These are phyloP conservation scores for Prenolepis imparis DNA, from an alignment of 2,888 invertebrate genomes.

Conservation along the genomic window DNA sequence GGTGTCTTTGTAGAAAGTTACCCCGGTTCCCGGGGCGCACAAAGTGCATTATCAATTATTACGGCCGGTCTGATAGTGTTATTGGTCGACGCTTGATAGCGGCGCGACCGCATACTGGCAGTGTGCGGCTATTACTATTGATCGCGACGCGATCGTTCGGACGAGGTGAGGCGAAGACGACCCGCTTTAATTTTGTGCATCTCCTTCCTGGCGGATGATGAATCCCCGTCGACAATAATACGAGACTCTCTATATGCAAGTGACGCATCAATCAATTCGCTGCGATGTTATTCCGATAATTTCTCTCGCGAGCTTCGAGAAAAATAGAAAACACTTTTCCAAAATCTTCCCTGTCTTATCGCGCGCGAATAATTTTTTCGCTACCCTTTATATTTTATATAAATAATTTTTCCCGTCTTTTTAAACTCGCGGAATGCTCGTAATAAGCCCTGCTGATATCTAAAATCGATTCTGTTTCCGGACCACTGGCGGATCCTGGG, in stretches of 20 bases:
- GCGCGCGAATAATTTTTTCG: neutral
- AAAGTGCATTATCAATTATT: conserved; percentile 61
- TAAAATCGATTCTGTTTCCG: neutral
- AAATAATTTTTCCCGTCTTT: neutral
- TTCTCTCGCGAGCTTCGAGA: neutral
- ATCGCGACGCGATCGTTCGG: conserved; percentile 29
- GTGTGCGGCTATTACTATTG: conserved; percentile 40
- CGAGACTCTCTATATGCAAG: neutral
- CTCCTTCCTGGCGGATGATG: conserved; percentile 2
- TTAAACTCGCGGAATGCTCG: neutral
- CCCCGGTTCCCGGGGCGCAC: conserved; percentile 5
- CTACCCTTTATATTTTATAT: neutral
- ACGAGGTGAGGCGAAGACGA: conserved; percentile 22
- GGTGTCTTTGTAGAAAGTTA: conserved; percentile 49
- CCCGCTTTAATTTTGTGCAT: conserved; percentile 19
- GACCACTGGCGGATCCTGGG: too few species aligned
- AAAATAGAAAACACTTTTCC: neutral
- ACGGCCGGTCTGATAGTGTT: conserved; percentile 41
- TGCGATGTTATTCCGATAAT: neutral
- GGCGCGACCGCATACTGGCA: conserved; percentile 38
- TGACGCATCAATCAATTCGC: neutral
- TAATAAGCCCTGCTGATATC: neutral
- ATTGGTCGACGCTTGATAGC: conserved; percentile 52
- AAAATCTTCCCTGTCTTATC: neutral
- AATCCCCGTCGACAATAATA: neutral